Evolutionary conservation across 2,797 vertebrate genomes (phyloP).

Genomic region (Limnodromus scolopaceus): DNA sequence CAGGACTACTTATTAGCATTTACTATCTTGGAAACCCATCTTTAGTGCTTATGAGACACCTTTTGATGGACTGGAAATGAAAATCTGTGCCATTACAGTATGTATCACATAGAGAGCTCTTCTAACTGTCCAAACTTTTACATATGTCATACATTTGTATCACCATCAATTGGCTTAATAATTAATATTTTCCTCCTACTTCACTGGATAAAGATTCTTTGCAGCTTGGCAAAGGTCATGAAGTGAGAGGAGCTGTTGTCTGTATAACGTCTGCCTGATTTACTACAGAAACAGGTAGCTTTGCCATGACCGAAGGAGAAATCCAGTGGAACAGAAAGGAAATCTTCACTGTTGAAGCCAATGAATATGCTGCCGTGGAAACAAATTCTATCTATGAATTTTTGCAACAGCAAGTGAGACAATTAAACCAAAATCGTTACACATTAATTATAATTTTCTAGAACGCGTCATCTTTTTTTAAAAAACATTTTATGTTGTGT

Average conservation of each 20-base stretch:
- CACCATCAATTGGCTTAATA: background rate
- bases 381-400: background rate
- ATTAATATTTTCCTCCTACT: background rate
- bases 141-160: background rate
- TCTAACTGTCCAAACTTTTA: background rate
- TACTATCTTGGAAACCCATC: background rate
- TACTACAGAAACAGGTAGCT: background rate
- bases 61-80: background rate
- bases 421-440: background rate
- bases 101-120: background rate
- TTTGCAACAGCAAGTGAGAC: background rate
- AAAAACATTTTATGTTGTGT: background rate
- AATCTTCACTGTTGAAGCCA: background rate
- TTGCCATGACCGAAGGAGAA: background rate
- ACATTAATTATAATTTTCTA: background rate
- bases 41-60: background rate
- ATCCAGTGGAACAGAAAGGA: background rate
- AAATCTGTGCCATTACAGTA: background rate
- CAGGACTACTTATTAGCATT: background rate
- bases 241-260: background rate
- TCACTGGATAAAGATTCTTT: background rate
- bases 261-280: background rate
- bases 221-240: background rate
- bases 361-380: background rate
- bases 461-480: background rate